Evolutionary conservation across 2,888 invertebrate species (phyloP), one percentile per base, ranked within the genome.

Genomic region (Pseudolycoriella hygida): DNA sequence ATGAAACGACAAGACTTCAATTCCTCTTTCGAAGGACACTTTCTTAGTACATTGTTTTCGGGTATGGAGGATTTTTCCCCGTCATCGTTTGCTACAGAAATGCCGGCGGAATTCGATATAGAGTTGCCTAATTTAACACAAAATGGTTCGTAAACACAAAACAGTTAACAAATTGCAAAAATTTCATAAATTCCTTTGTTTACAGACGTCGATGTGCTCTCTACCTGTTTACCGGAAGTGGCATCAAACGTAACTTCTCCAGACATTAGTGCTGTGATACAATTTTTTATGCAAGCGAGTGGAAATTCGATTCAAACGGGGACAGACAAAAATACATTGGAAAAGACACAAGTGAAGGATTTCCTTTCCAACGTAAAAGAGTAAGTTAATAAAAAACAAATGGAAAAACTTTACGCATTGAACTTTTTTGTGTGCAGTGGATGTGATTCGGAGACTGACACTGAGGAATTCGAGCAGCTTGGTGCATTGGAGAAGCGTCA

Each of bases 61-160:
- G 94, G 94, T 0, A 76, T 96, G 70, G 80, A 82, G 44, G 94
- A 94, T 56, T 67, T 80, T 49, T 86, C 90, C 2, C 86, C 92
- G 1, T 69, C 78, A 1, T 60, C 72, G 1, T 94, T 85, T 61
- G 90, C 87, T 43, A 86, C 83, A 3, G 77, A 81, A 57, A 74
- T 81, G 47, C 86, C 87, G 1, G 67, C 76, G 0, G 66, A 72
- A n/a, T 88, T 87, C 57, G 88, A 89, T 60, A 70, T 72, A 15
- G 68, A 70, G 38, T 62, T 86, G 49, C 85, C 85, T 15, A 73
- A 76, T 56, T 70, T 83, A 46, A 69, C 57, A 19, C 56, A 56
- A 50, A 52, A 47, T 47, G 56, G 56, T 55, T 47, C 41, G 31
- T 42, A 2, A 37, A 37, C 8, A 8, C 15, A 10, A 19, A 34